Evolutionary conservation across 2,797 vertebrate genomes (phyloP).

Genomic region (Oceanodroma leucorhoa): DNA sequence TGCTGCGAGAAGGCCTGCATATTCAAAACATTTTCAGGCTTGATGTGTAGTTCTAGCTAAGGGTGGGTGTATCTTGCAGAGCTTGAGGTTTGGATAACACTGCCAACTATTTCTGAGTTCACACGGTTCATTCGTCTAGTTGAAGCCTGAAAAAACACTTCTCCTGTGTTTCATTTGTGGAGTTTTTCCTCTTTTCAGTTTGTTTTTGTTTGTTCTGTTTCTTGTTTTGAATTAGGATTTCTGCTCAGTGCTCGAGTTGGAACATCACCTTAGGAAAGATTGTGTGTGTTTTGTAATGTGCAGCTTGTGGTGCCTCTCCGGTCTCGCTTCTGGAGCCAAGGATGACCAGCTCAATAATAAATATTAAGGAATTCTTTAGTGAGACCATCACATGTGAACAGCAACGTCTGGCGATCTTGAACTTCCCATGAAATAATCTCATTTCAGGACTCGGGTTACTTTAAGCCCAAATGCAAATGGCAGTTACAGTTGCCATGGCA

Average conservation of each 20-base stretch:
- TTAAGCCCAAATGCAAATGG: not conserved
- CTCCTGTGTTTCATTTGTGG: not conserved
- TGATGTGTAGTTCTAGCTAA: not conserved
- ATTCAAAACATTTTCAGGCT: slow-evolving; percentile 23
- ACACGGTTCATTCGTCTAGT: not conserved
- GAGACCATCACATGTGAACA: not conserved
- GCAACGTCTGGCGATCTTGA: not conserved
- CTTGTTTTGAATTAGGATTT: not conserved
- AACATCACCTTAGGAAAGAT: not conserved
- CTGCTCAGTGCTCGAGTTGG: not conserved
- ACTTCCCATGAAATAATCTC: not conserved
- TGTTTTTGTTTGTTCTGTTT: slow-evolving; percentile 36
- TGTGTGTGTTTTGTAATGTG: not conserved
- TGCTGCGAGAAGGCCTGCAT: not conserved
- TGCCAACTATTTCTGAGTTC: slow-evolving; percentile 52
- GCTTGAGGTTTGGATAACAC: slow-evolving; percentile 23
- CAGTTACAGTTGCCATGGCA: not conserved
- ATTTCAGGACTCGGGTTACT: not conserved
- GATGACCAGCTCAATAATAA: not conserved
- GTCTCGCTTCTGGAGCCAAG: not conserved
- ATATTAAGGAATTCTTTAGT: not conserved
- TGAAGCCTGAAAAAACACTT: slow-evolving; percentile 26
- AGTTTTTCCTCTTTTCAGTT: not conserved
- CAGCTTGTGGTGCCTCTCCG: not conserved
- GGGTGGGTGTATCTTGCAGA: slow-evolving; percentile 8